Evolutionary conservation across 2,113 vertebrate species (phyloP), one percentile per base, ranked within the genome.

Genomic region (Prolemur simus): DNA sequence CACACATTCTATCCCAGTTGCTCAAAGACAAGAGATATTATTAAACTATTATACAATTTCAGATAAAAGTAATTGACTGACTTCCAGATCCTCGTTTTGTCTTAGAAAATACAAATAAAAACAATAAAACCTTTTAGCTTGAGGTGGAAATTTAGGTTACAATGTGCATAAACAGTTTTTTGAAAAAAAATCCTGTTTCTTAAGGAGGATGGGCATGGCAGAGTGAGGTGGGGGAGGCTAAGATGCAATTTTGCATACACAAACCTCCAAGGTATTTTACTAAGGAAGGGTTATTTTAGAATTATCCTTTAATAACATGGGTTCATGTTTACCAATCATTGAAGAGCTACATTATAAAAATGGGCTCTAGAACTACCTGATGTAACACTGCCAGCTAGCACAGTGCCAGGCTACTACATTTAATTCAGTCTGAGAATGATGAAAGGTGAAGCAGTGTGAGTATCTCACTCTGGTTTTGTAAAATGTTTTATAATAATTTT

Each of bases 391-490:
- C 42, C 42, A 27, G 3, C 0, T 0, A 32, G 13, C 60, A 66
- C 1, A 10, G 0, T 23, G 25, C 45, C 54, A 29, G 32, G 52
- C 17, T 58, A 29, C 74, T 1, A 32, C 7, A 76, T 56, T 92
- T 58, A 69, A 29, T n/a, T 69, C 69, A 81, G 78, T 9, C 14
- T 3, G 84, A 15, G n/a, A 88, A 39, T 37, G 89, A 87, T 49
- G 78, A 87, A 94, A 92, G 69, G 23, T 5, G 27, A 18, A 96
- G 85, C 76, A 92, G 82, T 12, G 56, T 37, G 39, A 37, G 11
- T 45, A 76, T 64, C 21, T 89, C 71, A 71, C 0, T 5, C 12
- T 78, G 60, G 47, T 71, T 15, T 69, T 54, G 6, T 2, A 68
- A 3, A 84, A 80, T 5, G 66, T 37, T 52, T 94, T 25, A 74